Percentiles rank a stretch among this genome's conserved stretches.
Conservation (phyloP, 2,888 invertebrate genomes). For the Scaeva pyrastri region DNA sequence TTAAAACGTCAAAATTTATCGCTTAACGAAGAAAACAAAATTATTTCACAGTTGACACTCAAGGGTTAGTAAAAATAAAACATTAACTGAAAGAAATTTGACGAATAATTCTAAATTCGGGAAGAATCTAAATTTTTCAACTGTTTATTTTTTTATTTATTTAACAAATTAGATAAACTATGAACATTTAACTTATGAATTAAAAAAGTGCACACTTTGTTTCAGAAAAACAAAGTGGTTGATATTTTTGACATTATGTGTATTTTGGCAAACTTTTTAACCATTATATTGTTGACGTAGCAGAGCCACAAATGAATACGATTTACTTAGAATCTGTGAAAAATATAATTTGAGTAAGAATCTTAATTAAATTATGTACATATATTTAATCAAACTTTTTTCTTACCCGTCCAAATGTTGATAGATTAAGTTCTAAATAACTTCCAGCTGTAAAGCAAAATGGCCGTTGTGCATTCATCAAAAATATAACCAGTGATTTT, state of each 20-base stretch:
- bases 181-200: too few species aligned
- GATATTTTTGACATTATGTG: neutral
- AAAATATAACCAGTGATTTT: constrained; percentile 77
- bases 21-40: too few species aligned
- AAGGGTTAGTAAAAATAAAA: too few species aligned
- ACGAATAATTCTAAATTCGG: too few species aligned
- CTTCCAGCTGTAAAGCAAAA: constrained; percentile 79
- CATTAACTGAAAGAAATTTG: too few species aligned
- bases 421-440: constrained; percentile 78
- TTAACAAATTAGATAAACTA: too few species aligned
- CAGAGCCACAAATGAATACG: constrained; percentile 79
- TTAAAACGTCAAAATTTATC: too few species aligned
- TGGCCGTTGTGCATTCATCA: constrained; percentile 77
- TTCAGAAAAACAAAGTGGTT: neutral
- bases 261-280: neutral
- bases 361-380: neutral
- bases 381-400: too few species aligned
- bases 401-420: constrained; percentile 78
- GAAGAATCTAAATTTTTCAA: too few species aligned
- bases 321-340: constrained; percentile 78
- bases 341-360: neutral
- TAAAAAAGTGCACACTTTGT: too few species aligned
- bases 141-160: too few species aligned
- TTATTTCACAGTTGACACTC: too few species aligned
- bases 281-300: constrained; percentile 78